Evolutionary conservation across 2,113 vertebrate species (phyloP), one percentile per base, ranked within the genome.

Genomic region (Morone saxatilis): DNA sequence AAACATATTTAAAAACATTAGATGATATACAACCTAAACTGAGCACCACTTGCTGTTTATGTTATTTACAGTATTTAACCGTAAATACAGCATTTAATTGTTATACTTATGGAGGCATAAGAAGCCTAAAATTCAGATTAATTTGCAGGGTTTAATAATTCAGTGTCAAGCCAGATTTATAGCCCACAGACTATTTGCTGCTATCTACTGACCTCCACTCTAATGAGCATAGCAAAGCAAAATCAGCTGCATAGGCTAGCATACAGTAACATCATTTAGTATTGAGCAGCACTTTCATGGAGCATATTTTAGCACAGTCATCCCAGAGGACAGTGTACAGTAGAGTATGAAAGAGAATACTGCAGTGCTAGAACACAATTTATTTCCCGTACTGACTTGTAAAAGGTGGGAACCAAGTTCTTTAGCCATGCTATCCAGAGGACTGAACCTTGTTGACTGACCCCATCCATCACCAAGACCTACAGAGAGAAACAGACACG

Each of bases 401-500:
- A 99, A 94, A 82, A 99, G 87, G 86, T 99, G 98, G 1, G 98
- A 98, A 70, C 98, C 97, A 48, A 99, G 95, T 86, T 99, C 98
- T 92, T 96, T 98, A 31, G 97, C 97, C 89, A 97, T 93, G 71
- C 93, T 96, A 92, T 99, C 97, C 95, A 98, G 91, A 75, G 97
- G 95, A 81, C 96, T 96, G 25, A 95, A 68, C 43, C 95, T 93
- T 48, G 94, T 85, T 0, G 96, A 92, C 85, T 97, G 97, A 19
- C 96, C 96, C 97, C 97, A 97, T 13, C 96, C 96, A 12, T 98
- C 97, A 78, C 97, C 96, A 70, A 98, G 92, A 93, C 97, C 98
- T 99, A 79, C 36, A 74, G 53, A 71, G 14, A 85, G 6, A 85
- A 9, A 74, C 74, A 81, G 6, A 71, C 4, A 76, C 12, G 3